These are phyloP conservation scores for Oxyura jamaicensis DNA, from an alignment of 2,113 vertebrate species.

Conservation along the genomic window DNA sequence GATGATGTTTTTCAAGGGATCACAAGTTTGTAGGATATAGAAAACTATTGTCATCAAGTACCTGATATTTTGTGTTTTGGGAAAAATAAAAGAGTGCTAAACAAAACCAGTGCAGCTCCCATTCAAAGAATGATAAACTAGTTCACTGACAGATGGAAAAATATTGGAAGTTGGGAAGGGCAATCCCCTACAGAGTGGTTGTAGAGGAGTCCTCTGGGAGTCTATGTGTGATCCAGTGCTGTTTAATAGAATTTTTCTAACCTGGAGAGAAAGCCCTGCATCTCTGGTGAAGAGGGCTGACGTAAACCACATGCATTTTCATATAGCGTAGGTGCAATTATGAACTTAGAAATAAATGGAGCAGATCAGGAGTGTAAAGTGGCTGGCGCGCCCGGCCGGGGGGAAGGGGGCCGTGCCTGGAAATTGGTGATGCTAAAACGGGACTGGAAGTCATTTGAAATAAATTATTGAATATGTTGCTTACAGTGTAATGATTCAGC, in stretches of 20 bases:
- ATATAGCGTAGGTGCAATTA: neutral
- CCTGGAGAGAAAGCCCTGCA: neutral
- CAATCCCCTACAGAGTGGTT: neutral
- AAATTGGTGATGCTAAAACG: neutral
- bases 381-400: no score
- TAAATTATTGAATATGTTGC: neutral
- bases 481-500: neutral
- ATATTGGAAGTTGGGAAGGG: neutral
- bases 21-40: neutral
- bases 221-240: neutral
- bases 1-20: neutral
- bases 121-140: neutral
- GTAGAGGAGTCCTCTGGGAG: neutral
- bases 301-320: constrained; percentile 16
- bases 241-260: constrained; percentile 2
- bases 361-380: neutral
- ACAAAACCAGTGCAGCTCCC: neutral
- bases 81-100: neutral
- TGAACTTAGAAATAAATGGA: constrained; percentile 7
- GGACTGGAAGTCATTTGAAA: neutral
- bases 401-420: neutral
- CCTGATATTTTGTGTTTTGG: neutral
- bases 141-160: neutral
- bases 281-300: neutral
- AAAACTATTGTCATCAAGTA: neutral